Evolutionary conservation across 1,140 invertebrate species (phyloP).

Genomic region (Drosophila pandora): DNA sequence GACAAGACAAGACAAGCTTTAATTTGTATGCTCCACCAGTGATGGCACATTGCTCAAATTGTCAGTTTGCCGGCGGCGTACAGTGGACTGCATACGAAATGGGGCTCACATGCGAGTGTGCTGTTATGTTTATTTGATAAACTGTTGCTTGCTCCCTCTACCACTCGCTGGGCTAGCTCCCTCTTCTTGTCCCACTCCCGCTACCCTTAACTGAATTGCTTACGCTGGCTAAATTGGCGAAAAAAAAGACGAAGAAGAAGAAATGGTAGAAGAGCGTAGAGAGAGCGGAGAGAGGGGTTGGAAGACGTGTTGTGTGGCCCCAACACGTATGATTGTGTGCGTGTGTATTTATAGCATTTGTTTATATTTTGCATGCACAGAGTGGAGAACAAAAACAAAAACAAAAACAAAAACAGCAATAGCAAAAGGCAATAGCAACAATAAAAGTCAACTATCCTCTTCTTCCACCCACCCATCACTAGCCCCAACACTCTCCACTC

Average conservation of each 20-base stretch:
- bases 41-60: constrained; percentile 74
- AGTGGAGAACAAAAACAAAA: constrained; percentile 35
- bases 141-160: constrained; percentile 32
- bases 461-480: constrained; percentile 2
- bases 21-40: constrained; percentile 66
- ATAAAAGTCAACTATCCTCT: constrained; percentile 15
- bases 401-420: constrained; percentile 25
- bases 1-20: constrained; percentile 20
- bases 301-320: constrained; percentile 45
- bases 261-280: not conserved
- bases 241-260: not conserved
- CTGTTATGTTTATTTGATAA: constrained; percentile 76
- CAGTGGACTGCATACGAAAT: constrained; percentile 77
- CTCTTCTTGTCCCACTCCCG: not conserved
- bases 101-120: constrained; percentile 42
- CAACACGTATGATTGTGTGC: constrained; percentile 44
- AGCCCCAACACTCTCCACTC: not conserved
- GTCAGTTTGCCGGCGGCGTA: constrained; percentile 64
- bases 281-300: not conserved
- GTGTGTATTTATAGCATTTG: constrained; percentile 80
- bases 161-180: not conserved
- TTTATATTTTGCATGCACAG: constrained; percentile 74
- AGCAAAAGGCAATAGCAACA: not conserved
- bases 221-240: constrained; percentile 63
- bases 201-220: constrained; percentile 18